Evolutionary conservation across 1,140 invertebrate species (phyloP).

Genomic region (Pogonus chalceus): DNA sequence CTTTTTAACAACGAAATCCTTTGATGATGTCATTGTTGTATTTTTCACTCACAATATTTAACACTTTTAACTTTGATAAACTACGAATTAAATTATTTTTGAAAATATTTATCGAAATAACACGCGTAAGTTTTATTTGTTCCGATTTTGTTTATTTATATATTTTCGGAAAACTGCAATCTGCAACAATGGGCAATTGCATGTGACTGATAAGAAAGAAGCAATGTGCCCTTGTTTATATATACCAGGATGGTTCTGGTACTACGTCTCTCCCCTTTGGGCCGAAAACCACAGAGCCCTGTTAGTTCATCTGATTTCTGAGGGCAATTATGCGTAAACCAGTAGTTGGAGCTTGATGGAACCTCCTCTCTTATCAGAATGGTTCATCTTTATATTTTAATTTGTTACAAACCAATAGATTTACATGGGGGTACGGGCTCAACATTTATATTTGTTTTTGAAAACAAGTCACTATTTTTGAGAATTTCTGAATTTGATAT

Average conservation of each 20-base stretch:
- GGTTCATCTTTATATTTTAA: not conserved
- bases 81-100: not conserved
- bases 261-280: constrained; percentile 13
- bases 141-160: constrained; percentile 6
- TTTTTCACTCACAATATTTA: constrained; percentile 8
- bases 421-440: not conserved
- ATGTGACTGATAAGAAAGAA: not conserved
- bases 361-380: constrained; percentile 8
- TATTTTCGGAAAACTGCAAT: constrained; percentile 1
- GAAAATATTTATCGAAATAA: constrained; percentile 1
- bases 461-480: not conserved
- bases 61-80: not conserved
- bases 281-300: not conserved
- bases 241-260: too few species aligned
- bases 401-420: constrained; percentile 1
- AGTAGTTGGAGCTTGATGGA: constrained; percentile 15
- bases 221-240: constrained; percentile 15
- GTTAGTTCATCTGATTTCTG: constrained; percentile 13
- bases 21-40: constrained; percentile 8
- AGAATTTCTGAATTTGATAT: not conserved
- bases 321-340: constrained; percentile 29
- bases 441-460: not conserved
- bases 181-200: not conserved
- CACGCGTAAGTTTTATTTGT: not conserved
- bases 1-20: not conserved